phyloP scores from a whole-genome alignment of 2,797 vertebrate species.

The Petrocephalus sullivani region DNA sequence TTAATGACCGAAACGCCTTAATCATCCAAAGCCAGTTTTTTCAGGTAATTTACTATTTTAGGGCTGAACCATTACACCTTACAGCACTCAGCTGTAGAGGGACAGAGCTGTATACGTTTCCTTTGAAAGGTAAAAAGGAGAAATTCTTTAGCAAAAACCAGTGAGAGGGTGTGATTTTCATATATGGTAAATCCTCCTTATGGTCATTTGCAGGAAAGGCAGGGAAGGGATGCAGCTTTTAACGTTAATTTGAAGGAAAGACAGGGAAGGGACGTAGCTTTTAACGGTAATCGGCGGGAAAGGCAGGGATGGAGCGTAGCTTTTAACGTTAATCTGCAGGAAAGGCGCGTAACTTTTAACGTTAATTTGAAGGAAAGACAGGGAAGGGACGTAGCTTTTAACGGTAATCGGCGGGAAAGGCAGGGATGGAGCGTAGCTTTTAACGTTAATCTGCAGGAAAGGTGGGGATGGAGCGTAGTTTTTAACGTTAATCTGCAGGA shows the following conservation, averaged over 20 bases:
- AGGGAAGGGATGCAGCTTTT: slow-evolving; percentile 28
- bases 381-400: background rate
- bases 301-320: background rate
- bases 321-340: slow-evolving; percentile 19
- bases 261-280: background rate
- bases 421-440: background rate
- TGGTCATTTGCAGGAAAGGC: slow-evolving; percentile 44
- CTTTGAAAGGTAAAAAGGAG: slow-evolving; percentile 74
- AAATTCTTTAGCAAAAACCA: slow-evolving; percentile 34
- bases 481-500: slow-evolving; percentile 31
- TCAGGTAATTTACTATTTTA: slow-evolving; percentile 67
- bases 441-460: background rate
- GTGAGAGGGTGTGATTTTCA: slow-evolving; percentile 63
- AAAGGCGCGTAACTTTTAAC: background rate
- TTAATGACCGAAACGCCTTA: slow-evolving; percentile 74
- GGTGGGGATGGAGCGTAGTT: background rate
- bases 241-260: background rate
- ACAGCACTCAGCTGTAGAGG: slow-evolving; percentile 73
- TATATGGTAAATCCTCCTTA: slow-evolving; percentile 61
- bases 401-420: background rate
- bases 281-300: background rate
- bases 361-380: background rate
- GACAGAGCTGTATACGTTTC: slow-evolving; percentile 66
- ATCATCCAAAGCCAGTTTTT: slow-evolving; percentile 75
- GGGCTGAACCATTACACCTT: slow-evolving; percentile 77